These are phyloP conservation scores for Glaucidium brasilianum DNA, from an alignment of 2,113 vertebrate genomes.

Conservation along the genomic window DNA sequence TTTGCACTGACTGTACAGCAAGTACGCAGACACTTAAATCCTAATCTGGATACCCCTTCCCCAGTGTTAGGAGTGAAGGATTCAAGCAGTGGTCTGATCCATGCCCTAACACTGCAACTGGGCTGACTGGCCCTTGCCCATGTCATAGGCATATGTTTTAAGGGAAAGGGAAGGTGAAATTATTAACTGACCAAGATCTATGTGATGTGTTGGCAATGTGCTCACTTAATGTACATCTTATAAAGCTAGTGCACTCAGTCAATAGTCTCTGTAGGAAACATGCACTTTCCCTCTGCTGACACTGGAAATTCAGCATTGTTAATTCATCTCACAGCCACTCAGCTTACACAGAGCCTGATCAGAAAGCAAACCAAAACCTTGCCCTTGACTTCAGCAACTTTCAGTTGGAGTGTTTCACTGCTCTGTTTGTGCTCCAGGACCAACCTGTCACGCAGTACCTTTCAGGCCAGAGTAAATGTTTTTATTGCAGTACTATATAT, in stretches of 20 bases:
- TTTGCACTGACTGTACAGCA: background rate
- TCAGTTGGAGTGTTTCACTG: background rate
- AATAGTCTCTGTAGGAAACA: background rate
- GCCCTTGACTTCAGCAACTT: background rate
- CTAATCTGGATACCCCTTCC: background rate
- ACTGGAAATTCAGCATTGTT: background rate
- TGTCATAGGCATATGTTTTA: rapidly evolving
- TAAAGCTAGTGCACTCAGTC: background rate
- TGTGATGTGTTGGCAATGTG: background rate
- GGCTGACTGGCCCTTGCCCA: background rate
- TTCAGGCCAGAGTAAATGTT: background rate
- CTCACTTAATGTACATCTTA: background rate
- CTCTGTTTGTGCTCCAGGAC: background rate
- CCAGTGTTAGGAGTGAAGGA: background rate
- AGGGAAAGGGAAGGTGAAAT: background rate
- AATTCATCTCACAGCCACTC: background rate
- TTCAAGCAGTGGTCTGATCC: background rate
- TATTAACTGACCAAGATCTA: background rate
- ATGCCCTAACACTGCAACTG: background rate
- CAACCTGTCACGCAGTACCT: background rate
- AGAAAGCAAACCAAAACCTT: conserved; percentile 7
- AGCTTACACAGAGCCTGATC: background rate
- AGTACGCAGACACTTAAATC: background rate
- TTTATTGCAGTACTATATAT: background rate
- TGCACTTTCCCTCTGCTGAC: background rate